A percentile compares a stretch with the other conserved stretches of the same genome.
Conservation (phyloP, 2,888 invertebrate genomes). For the Melinopterus prodromus region DNA sequence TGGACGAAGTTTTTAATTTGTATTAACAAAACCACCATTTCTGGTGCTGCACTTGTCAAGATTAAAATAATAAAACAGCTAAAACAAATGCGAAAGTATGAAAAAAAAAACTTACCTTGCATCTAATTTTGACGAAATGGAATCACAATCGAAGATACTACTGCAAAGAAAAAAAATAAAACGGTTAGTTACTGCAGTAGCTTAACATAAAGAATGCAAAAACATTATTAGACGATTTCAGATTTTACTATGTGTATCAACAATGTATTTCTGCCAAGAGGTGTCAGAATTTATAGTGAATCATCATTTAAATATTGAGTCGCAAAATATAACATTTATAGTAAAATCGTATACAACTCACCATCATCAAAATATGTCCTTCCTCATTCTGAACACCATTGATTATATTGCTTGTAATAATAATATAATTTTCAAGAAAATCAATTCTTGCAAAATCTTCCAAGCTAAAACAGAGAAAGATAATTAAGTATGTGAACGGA, state of each 20-base stretch:
- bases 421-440: too few species aligned
- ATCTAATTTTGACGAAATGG: slow-evolving; percentile 71
- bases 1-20: too few species aligned
- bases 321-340: neutral
- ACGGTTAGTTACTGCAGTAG: slow-evolving; percentile 68
- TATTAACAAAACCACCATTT: too few species aligned
- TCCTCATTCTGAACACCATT: too few species aligned
- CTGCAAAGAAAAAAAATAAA: slow-evolving; percentile 76
- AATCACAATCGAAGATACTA: slow-evolving; percentile 80
- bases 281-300: slow-evolving; percentile 54
- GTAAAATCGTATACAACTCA: neutral
- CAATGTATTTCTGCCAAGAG: slow-evolving; percentile 56
- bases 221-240: slow-evolving; percentile 26
- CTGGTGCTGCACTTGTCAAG: too few species aligned
- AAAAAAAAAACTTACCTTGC: slow-evolving; percentile 63
- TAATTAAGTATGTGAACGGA: neutral
- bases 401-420: too few species aligned
- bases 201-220: slow-evolving; percentile 55
- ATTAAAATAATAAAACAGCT: too few species aligned
- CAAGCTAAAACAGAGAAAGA: slow-evolving; percentile 51
- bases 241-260: slow-evolving; percentile 45
- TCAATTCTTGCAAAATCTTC: slow-evolving; percentile 66
- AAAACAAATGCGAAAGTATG: neutral
- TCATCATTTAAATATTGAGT: neutral
- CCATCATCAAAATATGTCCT: slow-evolving; percentile 44